Percentiles rank a stretch among this genome's conserved stretches.
These are phyloP conservation scores for Polypedilum pembai DNA, from an alignment of 1,140 invertebrate species.

Conservation along the genomic window DNA sequence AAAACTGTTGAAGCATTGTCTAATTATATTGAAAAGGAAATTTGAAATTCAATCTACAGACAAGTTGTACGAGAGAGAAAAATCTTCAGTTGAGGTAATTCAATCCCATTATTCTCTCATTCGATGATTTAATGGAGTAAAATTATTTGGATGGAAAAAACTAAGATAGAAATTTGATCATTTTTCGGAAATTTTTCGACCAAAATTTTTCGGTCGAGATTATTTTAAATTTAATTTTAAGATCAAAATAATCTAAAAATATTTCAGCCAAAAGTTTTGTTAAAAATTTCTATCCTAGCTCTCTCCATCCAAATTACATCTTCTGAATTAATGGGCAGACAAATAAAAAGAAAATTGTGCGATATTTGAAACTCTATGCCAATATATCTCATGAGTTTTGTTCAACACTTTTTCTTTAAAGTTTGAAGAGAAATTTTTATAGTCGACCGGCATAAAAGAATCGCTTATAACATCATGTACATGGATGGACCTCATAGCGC, in stretches of 20 bases:
- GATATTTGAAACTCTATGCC: conserved; percentile 11
- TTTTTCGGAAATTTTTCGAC: too few species aligned
- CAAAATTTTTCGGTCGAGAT: too few species aligned
- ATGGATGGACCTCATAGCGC: neutral
- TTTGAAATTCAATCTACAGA: conserved; percentile 11
- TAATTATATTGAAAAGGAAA: conserved; percentile 7
- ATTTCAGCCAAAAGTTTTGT: too few species aligned
- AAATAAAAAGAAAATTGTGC: neutral
- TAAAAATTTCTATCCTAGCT: too few species aligned
- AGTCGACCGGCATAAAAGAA: neutral
- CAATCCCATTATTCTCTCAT: neutral
- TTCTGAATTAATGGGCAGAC: neutral
- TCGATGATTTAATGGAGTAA: too few species aligned
- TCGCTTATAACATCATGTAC: neutral
- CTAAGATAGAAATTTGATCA: too few species aligned
- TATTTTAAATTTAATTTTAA: too few species aligned
- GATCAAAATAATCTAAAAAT: too few species aligned
- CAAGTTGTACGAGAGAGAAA: too few species aligned
- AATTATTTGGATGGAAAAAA: too few species aligned
- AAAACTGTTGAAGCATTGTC: neutral
- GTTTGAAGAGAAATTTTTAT: neutral
- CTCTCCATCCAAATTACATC: too few species aligned
- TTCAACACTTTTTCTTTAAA: neutral
- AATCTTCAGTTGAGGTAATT: neutral
- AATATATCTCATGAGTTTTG: neutral